These are phyloP conservation scores for Alviniconcha strummeri DNA, from an alignment of 2,888 invertebrate genomes.

Conservation along the genomic window DNA sequence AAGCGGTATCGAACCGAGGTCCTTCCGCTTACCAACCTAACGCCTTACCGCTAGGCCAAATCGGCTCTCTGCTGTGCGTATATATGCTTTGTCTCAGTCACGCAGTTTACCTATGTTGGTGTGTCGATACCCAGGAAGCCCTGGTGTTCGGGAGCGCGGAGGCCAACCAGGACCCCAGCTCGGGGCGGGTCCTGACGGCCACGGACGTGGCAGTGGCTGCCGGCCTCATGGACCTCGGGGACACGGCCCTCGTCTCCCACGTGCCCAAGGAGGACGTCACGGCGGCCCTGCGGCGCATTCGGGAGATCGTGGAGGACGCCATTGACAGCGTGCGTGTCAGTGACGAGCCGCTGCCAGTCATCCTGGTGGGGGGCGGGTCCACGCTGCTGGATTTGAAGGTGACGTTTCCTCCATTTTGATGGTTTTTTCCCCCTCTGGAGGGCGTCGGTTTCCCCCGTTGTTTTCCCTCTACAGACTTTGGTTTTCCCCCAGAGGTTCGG, in stretches of 20 bases:
- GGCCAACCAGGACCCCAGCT: slow-evolving; percentile 30
- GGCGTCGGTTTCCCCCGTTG: too few relatives aligned
- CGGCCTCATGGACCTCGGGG: slow-evolving; percentile 53
- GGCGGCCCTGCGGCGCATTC: slow-evolving; percentile 51
- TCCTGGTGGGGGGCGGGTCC: slow-evolving; percentile 68
- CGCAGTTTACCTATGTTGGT: not conserved
- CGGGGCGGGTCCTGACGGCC: slow-evolving; percentile 54
- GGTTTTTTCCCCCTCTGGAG: too few relatives aligned
- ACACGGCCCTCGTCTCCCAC: slow-evolving; percentile 44
- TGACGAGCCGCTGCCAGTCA: slow-evolving; percentile 54
- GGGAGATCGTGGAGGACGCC: slow-evolving; percentile 53
- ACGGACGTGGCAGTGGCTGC: slow-evolving; percentile 68
- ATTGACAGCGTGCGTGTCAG: slow-evolving; percentile 63
- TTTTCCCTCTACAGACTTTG: too few relatives aligned
- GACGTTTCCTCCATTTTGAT: too few relatives aligned
- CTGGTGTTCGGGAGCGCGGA: slow-evolving; percentile 50
- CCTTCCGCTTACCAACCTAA: too few relatives aligned
- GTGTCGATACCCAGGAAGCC: slow-evolving; percentile 45
- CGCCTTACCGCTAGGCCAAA: too few relatives aligned
- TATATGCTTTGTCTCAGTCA: not conserved
- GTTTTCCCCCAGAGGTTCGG: too few relatives aligned
- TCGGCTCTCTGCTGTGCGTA: not conserved
- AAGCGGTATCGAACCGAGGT: too few relatives aligned
- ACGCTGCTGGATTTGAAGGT: slow-evolving; percentile 52
- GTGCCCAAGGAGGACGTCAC: slow-evolving; percentile 45